Evolutionary conservation across 1,140 invertebrate genomes (phyloP).

Genomic region (Microplitis mediator): DNA sequence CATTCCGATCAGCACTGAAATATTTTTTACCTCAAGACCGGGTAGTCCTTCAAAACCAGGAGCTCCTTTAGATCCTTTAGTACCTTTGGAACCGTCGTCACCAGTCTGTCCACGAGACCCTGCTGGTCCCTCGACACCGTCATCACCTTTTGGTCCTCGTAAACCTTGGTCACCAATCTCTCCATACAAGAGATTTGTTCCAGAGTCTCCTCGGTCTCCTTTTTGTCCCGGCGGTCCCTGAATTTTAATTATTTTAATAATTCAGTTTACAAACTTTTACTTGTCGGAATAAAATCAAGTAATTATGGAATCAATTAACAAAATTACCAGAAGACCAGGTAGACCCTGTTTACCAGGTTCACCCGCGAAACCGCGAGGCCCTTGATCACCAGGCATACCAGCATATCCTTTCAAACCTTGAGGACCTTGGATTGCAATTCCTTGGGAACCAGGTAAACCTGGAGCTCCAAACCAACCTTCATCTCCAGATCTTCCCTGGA

Average conservation of each 20-base stretch:
- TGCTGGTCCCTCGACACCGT: constrained; percentile 48
- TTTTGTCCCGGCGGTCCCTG: constrained; percentile 51
- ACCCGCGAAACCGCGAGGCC: constrained; percentile 61
- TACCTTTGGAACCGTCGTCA: constrained; percentile 59
- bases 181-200: constrained; percentile 51
- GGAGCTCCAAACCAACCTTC: constrained; percentile 56
- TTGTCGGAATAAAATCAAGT: neutral
- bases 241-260: no score
- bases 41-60: constrained; percentile 48
- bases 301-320: neutral
- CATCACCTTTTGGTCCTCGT: constrained; percentile 49
- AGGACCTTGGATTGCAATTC: constrained; percentile 54
- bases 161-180: constrained; percentile 53
- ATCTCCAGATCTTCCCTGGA: constrained; percentile 63
- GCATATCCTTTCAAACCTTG: constrained; percentile 63
- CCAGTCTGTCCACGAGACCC: constrained; percentile 61
- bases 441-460: constrained; percentile 60
- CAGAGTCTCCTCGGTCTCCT: constrained; percentile 61
- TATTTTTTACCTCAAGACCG: constrained; percentile 45
- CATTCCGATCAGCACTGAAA: no score
- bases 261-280: neutral
- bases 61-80: constrained; percentile 63
- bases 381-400: constrained; percentile 63
- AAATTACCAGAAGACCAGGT: constrained; percentile 54
- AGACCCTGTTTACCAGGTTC: constrained; percentile 55